Evolutionary conservation across 2,797 vertebrate species (phyloP), one percentile per base, ranked within the genome.

Genomic region (Sarcoramphus papa): DNA sequence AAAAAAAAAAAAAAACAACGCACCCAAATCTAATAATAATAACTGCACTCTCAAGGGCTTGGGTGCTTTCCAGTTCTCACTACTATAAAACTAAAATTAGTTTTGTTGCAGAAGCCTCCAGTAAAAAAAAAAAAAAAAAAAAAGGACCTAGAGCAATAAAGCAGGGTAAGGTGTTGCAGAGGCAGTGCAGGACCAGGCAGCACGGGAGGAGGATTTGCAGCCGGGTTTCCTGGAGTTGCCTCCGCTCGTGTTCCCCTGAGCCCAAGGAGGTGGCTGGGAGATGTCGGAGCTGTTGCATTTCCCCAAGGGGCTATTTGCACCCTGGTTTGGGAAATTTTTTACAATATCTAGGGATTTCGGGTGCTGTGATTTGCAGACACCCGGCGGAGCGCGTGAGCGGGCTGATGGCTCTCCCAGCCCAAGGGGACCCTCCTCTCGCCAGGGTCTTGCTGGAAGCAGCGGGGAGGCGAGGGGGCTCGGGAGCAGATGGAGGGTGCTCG

Each of bases 61-160:
- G 95, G 93, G 88, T 30, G 73, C 93, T 57, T 78, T 95, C 92
- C 96, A 97, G 81, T n/a, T 60, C 81, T 77, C 12, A 14, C 87
- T 81, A 84, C 83, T 72, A 69, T 88, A 51, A 93, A 95, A 86
- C 82, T 90, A 62, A 93, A 94, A 93, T 96, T 73, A 86, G 88
- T 84, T 95, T 86, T 73, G 79, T 37, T 62, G 91, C 73, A 93
- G 89, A 75, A 91, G 75, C 43, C 84, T 85, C 68, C 35, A 40
- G 70, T 65, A 6, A 22, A 24, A 69, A 60, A 75, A 53, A 63
- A 51, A 54, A 54, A 14, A n/a, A 4, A 5, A 23, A 18, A n/a
- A 24, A 7, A 5, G 40, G 40, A n/a, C 37, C 18, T 10, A 2
- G 68, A 37, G 75, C 37, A 57, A 37, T 37, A 35, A 53, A 50